Base-by-base conservation (phyloP, 2,797 vertebrate genomes). In the Lindbergichthys nudifrons region DNA sequence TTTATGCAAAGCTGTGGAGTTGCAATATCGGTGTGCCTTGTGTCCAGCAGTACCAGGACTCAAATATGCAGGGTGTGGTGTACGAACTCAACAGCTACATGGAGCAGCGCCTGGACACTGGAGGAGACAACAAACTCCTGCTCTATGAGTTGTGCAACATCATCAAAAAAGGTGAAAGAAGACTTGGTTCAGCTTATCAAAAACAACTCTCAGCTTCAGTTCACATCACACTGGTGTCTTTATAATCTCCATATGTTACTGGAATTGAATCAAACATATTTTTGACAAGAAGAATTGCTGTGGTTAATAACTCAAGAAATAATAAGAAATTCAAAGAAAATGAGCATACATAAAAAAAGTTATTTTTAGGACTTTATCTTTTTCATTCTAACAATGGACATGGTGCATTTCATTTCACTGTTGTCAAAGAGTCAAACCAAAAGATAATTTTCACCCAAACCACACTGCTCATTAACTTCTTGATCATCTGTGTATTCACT, bases 61-160 rank as follows among this genome's bases (percentile, higher is more conserved):
- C 95, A 1, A 97, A 99, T 83, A 97, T 99, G 96, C 98, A 99
- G 95, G 96, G 95, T 19, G 97, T 99, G 69, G 98, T 99, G 71
- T 97, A 98, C 16, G 98, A 99, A 64, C 92, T 99, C 53, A 98
- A 98, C 94, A 97, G 96, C 94, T 97, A 97, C 89, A 97, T 99
- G 92, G 98, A 99, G 76, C 97, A 99, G 82, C 95, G 97, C 18
- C 79, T 98, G 92, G 97, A 98, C 89, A 94, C 95, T 47, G 97
- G 96, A 79, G 97, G 96, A 81, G 97, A 99, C 93, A 97, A 97
- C 94, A 98, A 99, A 75, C 93, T 98, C 45, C 95, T 99, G 82
- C 95, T 99, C 57, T 99, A 98, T 75, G 98, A 99, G 87, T 83
- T 99, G 87, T 97, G 97, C 89, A 96, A 95, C 94, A 97, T 99